phyloP scores from a whole-genome alignment of 2,797 vertebrate genomes.

The Enteromius trimaculatus region DNA sequence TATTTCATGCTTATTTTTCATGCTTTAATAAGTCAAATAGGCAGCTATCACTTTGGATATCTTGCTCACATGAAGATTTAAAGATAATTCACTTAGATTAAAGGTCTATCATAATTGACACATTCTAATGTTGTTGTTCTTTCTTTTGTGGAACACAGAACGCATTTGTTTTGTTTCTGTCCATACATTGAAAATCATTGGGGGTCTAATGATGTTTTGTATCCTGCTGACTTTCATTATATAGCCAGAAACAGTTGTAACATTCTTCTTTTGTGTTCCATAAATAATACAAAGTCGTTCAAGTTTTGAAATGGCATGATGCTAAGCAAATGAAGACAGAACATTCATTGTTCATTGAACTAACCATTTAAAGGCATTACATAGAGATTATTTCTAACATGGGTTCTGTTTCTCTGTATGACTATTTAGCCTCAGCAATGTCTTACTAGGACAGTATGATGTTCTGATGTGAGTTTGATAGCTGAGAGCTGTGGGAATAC shows the following conservation, averaged over 20 bases:
- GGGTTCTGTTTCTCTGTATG: conserved; percentile 2
- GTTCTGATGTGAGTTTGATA: conserved; percentile 21
- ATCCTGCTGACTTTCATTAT: background rate
- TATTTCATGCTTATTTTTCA: background rate
- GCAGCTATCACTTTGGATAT: background rate
- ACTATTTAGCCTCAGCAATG: background rate
- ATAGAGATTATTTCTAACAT: background rate
- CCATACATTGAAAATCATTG: background rate
- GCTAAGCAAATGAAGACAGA: background rate
- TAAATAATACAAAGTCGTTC: background rate
- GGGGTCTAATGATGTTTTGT: background rate
- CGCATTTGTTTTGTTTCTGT: background rate
- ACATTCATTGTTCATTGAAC: background rate
- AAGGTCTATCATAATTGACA: background rate
- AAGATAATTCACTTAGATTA: background rate
- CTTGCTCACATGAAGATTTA: background rate
- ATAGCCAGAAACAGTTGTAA: background rate
- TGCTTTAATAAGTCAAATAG: background rate
- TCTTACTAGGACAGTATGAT: conserved; percentile 23
- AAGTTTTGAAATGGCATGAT: background rate
- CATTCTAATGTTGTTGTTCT: background rate
- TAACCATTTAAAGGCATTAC: background rate
- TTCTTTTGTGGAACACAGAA: background rate
- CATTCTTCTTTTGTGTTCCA: background rate
- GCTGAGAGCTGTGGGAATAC: conserved; percentile 36